Base-by-base conservation (phyloP, 2,888 invertebrate species). In the Drosophila tripunctata region DNA sequence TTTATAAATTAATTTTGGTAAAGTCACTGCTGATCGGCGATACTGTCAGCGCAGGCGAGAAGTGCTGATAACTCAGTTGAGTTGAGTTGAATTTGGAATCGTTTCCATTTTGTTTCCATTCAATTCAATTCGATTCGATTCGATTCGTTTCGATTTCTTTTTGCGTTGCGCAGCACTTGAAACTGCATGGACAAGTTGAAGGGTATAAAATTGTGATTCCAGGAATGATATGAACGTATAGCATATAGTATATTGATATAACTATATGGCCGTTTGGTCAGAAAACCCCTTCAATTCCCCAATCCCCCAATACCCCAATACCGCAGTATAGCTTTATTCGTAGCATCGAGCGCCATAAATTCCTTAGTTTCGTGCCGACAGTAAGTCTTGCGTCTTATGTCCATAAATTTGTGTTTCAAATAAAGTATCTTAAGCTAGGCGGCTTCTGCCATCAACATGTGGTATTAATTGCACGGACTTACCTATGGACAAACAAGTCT, bases 1-100 rank as follows among this genome's bases (percentile, higher is more conserved):
- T 69, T 63, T 78, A 78, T 71, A 80, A 80, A 80, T 80, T 79
- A 80, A 86, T 80, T 86, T 86, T 70, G 48, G 52, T 33, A 65
- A 63, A 73, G 76, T 73, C 81, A 65, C 51, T 56, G 44, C 56
- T 65, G 80, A 80, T 80, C 84, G 78, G 63, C 65, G 78, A 80
- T 80, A 80, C 81, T 86, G 80, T 80, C 80, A 86, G 27, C 21
- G 14, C 24, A 51, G 33, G 57, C 45, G 58, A 65, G 73, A 75
- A 85, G 71, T 65, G 71, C 75, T 75, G 72, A 75, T 73, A 73
- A 44, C 60, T 17, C 35, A 56, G 12, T 31, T 44, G 7, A 48
- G 17, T 48, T 36, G 30, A 48, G 22, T 56, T 50, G 12, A 35
- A 27, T 40, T 27, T 27, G 27, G 27, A 3, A 10, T 27, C 27